Evolutionary conservation across 2,113 vertebrate genomes (phyloP).

Genomic region (Phaethon lepturus): DNA sequence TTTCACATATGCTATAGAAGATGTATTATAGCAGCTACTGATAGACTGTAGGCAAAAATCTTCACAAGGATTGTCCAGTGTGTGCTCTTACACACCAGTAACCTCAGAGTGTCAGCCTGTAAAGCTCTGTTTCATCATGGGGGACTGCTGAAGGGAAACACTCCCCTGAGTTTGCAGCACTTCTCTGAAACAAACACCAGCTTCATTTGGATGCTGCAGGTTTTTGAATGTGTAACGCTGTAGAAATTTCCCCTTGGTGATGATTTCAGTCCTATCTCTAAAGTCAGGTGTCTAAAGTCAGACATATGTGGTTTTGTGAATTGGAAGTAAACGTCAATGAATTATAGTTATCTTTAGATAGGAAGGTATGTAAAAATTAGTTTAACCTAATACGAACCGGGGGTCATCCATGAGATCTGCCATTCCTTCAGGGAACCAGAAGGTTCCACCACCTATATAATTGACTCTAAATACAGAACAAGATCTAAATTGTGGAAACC

Average conservation of each 20-base stretch:
- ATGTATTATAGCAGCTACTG: background rate
- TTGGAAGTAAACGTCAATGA: background rate
- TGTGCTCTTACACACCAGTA: background rate
- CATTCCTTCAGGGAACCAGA: background rate
- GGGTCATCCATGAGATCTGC: background rate
- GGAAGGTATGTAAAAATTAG: background rate
- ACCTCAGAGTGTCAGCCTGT: background rate
- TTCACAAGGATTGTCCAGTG: background rate
- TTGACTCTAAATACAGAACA: background rate
- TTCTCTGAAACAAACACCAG: background rate
- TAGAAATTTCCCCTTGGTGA: background rate
- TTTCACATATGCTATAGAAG: background rate
- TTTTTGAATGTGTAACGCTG: background rate
- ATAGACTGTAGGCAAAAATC: background rate
- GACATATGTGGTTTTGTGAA: background rate
- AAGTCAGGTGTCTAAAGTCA: background rate
- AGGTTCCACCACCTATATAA: background rate
- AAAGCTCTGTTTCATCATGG: background rate
- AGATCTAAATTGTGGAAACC: background rate
- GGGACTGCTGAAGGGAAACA: background rate
- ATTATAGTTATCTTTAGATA: background rate
- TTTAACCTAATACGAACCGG: background rate
- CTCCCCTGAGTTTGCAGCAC: fast-evolving
- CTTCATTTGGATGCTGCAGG: background rate
- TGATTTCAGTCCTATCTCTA: background rate